Conservation (phyloP, 2,888 invertebrate species). For the Oxyteleia sp. region DNA sequence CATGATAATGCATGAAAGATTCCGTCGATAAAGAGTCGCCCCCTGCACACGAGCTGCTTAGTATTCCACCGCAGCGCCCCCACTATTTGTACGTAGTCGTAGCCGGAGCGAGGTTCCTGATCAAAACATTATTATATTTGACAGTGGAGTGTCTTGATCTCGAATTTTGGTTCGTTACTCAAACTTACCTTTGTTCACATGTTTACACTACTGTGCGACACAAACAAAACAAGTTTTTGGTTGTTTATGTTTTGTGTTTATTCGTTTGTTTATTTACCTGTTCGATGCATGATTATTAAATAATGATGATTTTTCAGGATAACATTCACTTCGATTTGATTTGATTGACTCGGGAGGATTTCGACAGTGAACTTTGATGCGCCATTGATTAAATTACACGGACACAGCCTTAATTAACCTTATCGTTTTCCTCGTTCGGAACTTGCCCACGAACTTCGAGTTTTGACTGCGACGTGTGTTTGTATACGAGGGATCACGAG, state of each 20-base stretch:
- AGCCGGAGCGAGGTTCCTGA: slow-evolving; percentile 39
- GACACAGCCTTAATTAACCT: slow-evolving; percentile 20
- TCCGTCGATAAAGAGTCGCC: slow-evolving; percentile 29
- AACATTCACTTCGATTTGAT: too few species aligned
- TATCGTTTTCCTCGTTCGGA: slow-evolving; percentile 2
- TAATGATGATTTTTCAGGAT: too few species aligned
- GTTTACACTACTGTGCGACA: too few species aligned
- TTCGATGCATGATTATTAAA: too few species aligned
- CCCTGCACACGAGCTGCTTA: slow-evolving; percentile 27
- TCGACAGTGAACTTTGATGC: too few species aligned
- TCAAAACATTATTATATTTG: slow-evolving; percentile 61
- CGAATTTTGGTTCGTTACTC: slow-evolving; percentile 10
- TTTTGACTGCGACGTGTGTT: neutral
- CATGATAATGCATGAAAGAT: slow-evolving; percentile 41
- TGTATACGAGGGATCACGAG: neutral
- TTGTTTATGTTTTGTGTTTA: too few species aligned
- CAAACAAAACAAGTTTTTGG: too few species aligned
- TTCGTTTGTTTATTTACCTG: too few species aligned
- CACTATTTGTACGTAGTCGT: slow-evolving; percentile 24
- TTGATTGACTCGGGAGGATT: too few species aligned
- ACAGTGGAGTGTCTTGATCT: slow-evolving; percentile 62
- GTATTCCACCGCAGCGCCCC: slow-evolving; percentile 30
- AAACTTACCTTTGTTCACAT: too few species aligned
- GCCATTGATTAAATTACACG: slow-evolving; percentile 6
- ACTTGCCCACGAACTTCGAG: neutral